Percentiles rank a stretch among this genome's conserved stretches.
These are phyloP conservation scores for Crotalus viridis DNA, from an alignment of 2,113 vertebrate species.

Conservation along the genomic window DNA sequence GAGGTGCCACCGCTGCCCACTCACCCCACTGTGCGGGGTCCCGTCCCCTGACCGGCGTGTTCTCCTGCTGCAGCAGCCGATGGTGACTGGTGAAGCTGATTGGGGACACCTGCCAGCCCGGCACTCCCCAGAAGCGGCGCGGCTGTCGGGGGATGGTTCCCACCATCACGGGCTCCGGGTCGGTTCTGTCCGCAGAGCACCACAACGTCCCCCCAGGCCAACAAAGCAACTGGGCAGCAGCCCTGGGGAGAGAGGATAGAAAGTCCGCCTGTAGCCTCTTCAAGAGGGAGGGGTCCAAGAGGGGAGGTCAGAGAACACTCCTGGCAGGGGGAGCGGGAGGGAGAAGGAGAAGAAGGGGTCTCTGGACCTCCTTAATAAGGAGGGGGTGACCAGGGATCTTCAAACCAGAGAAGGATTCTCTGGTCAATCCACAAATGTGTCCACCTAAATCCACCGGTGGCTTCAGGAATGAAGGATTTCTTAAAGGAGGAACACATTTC, in stretches of 20 bases:
- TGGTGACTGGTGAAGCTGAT: slow-evolving; percentile 46
- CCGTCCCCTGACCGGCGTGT: not conserved
- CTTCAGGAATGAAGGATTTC: not conserved
- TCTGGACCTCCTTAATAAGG: not conserved
- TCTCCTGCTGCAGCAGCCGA: slow-evolving; percentile 9
- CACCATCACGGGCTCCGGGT: slow-evolving; percentile 61
- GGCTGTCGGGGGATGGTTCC: slow-evolving; percentile 64
- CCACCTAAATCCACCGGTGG: not conserved
- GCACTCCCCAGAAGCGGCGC: slow-evolving; percentile 59
- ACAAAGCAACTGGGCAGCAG: slow-evolving; percentile 7
- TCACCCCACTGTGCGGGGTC: slow-evolving; percentile 46
- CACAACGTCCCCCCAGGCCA: slow-evolving; percentile 4
- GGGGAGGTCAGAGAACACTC: not conserved
- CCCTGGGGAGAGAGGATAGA: not conserved
- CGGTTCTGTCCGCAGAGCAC: not conserved
- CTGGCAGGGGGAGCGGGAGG: not conserved
- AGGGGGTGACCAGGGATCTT: not conserved
- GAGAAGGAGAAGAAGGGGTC: not conserved
- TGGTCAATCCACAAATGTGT: not conserved
- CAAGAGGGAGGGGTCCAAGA: not conserved
- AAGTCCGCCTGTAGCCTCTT: not conserved
- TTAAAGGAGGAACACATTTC: not conserved
- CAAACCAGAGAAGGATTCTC: not conserved
- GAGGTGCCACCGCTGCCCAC: not conserved
- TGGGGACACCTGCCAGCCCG: slow-evolving; percentile 57